Evolutionary conservation across 2,113 vertebrate genomes (phyloP).

Genomic region (Aegotheles bennettii): DNA sequence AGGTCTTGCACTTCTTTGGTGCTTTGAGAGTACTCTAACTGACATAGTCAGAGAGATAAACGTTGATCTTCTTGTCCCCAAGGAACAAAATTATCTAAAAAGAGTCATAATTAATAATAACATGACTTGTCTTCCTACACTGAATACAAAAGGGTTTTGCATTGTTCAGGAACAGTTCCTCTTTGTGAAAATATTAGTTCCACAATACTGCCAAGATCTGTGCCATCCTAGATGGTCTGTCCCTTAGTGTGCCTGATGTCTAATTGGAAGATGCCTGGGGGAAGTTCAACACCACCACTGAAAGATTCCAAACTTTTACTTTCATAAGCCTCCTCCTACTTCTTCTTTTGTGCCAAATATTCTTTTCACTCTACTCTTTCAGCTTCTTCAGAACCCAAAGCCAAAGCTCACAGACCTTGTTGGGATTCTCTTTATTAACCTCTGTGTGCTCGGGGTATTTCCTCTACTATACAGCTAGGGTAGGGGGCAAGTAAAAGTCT

Average conservation of each 20-base stretch:
- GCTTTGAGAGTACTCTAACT: background rate
- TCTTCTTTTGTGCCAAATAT: background rate
- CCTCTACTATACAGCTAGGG: background rate
- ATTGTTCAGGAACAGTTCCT: background rate
- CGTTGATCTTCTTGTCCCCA: background rate
- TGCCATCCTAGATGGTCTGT: background rate
- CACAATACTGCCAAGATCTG: background rate
- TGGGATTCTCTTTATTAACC: background rate
- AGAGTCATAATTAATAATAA: background rate
- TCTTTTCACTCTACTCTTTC: background rate
- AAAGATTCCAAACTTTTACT: background rate
- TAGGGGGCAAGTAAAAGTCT: background rate
- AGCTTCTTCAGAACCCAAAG: background rate
- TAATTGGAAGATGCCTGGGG: background rate
- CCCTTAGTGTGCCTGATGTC: background rate
- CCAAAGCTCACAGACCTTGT: background rate
- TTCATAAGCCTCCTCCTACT: background rate
- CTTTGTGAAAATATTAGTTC: slow-evolving; percentile 31
- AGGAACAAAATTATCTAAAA: background rate
- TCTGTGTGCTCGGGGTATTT: background rate
- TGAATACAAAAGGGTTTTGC: background rate
- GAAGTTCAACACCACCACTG: background rate
- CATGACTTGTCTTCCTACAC: background rate
- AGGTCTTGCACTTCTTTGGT: background rate
- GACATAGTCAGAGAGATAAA: background rate